These are phyloP conservation scores for Andricus grossulariae DNA, from an alignment of 1,140 invertebrate species.

Conservation along the genomic window DNA sequence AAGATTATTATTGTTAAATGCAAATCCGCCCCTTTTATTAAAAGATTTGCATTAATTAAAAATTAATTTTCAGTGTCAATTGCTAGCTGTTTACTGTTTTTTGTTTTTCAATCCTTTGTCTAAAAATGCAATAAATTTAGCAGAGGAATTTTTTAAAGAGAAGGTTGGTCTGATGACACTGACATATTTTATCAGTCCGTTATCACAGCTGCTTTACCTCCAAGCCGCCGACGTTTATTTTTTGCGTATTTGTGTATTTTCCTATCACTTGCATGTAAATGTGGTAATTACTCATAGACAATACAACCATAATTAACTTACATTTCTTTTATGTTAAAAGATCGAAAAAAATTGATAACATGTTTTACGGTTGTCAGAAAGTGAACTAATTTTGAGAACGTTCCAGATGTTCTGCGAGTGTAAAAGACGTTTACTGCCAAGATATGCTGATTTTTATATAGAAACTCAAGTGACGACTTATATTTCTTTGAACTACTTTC, in stretches of 20 bases:
- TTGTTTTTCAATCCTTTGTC: neutral
- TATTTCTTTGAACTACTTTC: too few relatives aligned
- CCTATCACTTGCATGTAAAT: slow-evolving; percentile 5
- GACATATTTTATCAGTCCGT: slow-evolving; percentile 16
- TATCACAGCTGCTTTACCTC: slow-evolving; percentile 28
- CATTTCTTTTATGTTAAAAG: neutral
- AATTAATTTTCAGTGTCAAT: too few relatives aligned
- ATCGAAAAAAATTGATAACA: neutral
- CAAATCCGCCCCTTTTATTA: too few relatives aligned
- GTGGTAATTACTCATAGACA: neutral
- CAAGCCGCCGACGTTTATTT: neutral
- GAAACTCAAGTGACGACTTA: neutral
- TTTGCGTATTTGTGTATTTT: neutral
- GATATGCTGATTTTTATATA: neutral
- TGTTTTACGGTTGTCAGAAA: neutral
- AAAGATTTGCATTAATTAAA: too few relatives aligned
- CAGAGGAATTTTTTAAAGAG: neutral
- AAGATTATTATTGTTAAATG: too few relatives aligned
- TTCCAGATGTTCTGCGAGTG: too few relatives aligned
- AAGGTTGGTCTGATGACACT: slow-evolving; percentile 8
- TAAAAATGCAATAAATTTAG: neutral
- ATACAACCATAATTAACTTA: slow-evolving; percentile 9
- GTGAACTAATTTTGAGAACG: neutral
- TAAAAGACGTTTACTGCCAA: too few relatives aligned
- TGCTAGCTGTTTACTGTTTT: too few relatives aligned